A percentile compares a stretch with the other conserved stretches of the same genome.
Conservation (phyloP, 2,888 invertebrate species). For the Gasteruption jaculator region DNA sequence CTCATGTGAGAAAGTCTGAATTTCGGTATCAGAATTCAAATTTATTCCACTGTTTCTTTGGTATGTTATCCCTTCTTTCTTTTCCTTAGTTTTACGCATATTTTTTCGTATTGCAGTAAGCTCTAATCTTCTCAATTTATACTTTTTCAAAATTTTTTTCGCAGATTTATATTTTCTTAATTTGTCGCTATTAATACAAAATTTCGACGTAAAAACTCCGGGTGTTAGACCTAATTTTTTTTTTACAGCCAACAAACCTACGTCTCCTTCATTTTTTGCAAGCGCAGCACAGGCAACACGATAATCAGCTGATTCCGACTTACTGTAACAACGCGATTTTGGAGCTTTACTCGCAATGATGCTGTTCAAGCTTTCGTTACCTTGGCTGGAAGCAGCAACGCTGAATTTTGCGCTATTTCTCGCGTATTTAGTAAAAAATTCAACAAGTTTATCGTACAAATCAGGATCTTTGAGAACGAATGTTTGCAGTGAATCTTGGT, state of each 20-base stretch:
- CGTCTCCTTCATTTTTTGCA: constrained; percentile 11
- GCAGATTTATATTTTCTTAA: background rate
- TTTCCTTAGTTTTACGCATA: constrained; percentile 7
- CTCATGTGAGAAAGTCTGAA: no score
- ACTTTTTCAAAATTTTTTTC: background rate
- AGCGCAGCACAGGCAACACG: background rate
- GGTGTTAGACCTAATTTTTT: constrained; percentile 2
- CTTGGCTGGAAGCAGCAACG: constrained; percentile 22
- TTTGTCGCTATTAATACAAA: background rate
- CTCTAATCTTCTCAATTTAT: background rate
- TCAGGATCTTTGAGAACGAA: constrained; percentile 12
- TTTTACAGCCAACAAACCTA: background rate
- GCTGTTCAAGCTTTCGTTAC: constrained; percentile 26
- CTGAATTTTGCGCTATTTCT: constrained; percentile 23
- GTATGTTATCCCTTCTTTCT: constrained; percentile 11
- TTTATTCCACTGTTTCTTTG: constrained; percentile 7
- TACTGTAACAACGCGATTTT: constrained; percentile 14
- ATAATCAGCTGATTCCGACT: background rate
- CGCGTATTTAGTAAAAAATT: constrained; percentile 21
- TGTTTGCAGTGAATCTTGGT: constrained; percentile 7
- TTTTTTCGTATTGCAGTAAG: background rate
- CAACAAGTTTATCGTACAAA: constrained; percentile 11
- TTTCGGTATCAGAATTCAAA: background rate
- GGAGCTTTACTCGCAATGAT: constrained; percentile 29
- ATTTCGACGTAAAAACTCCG: background rate